Evolutionary conservation across 2,797 vertebrate genomes (phyloP), one percentile per base, ranked within the genome.

Genomic region (Phylloscopus collybita): DNA sequence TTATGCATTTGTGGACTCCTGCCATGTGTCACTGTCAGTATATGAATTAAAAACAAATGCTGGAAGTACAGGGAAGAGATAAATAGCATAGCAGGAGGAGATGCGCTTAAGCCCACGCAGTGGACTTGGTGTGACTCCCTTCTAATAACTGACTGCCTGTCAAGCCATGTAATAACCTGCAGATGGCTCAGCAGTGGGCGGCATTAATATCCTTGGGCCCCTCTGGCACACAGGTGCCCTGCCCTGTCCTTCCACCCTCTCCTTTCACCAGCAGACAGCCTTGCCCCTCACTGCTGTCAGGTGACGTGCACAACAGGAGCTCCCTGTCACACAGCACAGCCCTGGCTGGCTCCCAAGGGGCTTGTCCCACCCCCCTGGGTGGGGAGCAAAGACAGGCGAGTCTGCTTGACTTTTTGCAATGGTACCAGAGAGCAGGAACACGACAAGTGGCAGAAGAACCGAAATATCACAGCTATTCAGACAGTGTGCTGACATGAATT

Each of bases 161-260:
- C 96, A 95, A 90, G 71, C 20, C 25, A 2, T 59, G 74, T 25
- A 92, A 95, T 84, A 96, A 88, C 80, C 67, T 88, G 91, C 96
- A 96, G 96, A 96, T 87, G 95, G 88, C 64, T 90, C 88, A 86
- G 85, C 93, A 90, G 96, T 87, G 74, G 91, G 93, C 45, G 47
- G 88, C 94, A 92, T 78, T 95, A 93, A 94, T 94, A 94, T 80
- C 87, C 25, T 71, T 0, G 13, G 67, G 86, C 16, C 54, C 51
- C 71, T 80, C 82, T 92, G 83, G 74, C 83, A 76, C 42, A 60
- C 21, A 51, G 80, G 67, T 71, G 56, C 23, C 66, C 88, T 86
- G 85, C 22, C 38, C 57, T 76, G 73, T 64, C 88, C 92, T 85
- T 80, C 59, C 67, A 62, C 26, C 32, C 10, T 81, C 40, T 47